These are phyloP conservation scores for Pegoplata infirma DNA, from an alignment of 2,888 invertebrate species.

Conservation along the genomic window DNA sequence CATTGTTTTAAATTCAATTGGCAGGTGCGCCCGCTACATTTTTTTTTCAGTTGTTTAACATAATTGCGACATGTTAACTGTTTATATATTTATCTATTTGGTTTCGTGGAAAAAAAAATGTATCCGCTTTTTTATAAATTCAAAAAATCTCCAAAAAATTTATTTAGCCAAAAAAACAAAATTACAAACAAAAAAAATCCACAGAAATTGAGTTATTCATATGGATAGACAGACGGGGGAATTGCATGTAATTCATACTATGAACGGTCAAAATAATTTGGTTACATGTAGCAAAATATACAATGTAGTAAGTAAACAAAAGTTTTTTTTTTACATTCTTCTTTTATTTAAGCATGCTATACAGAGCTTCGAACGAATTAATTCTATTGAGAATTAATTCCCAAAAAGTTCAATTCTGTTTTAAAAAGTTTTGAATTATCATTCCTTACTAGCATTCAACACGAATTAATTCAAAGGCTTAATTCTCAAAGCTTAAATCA, in stretches of 20 bases:
- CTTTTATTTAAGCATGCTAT: constrained; percentile 4
- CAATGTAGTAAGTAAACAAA: background rate
- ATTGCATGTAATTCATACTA: background rate
- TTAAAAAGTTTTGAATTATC: too few relatives aligned
- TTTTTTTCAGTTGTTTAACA: constrained; percentile 33
- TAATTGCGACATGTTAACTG: constrained; percentile 44
- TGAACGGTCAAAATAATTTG: constrained; percentile 23
- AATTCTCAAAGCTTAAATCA: too few relatives aligned
- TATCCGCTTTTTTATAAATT: constrained; percentile 42
- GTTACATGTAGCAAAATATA: background rate
- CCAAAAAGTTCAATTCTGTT: too few relatives aligned
- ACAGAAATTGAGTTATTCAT: constrained; percentile 11
- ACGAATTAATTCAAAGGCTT: too few relatives aligned
- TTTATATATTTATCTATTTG: constrained; percentile 21
- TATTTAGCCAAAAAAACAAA: background rate
- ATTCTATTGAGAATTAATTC: too few relatives aligned
- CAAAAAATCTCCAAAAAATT: background rate
- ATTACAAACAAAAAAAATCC: background rate
- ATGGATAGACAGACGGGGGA: background rate
- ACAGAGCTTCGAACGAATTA: too few relatives aligned
- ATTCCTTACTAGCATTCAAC: too few relatives aligned
- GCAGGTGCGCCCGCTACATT: constrained; percentile 37
- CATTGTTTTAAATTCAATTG: constrained; percentile 36
- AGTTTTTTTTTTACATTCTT: background rate
- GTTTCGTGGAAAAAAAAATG: constrained; percentile 6